Conservation (phyloP, 2,797 vertebrate genomes). For the Chiroxiphia lanceolata region DNA sequence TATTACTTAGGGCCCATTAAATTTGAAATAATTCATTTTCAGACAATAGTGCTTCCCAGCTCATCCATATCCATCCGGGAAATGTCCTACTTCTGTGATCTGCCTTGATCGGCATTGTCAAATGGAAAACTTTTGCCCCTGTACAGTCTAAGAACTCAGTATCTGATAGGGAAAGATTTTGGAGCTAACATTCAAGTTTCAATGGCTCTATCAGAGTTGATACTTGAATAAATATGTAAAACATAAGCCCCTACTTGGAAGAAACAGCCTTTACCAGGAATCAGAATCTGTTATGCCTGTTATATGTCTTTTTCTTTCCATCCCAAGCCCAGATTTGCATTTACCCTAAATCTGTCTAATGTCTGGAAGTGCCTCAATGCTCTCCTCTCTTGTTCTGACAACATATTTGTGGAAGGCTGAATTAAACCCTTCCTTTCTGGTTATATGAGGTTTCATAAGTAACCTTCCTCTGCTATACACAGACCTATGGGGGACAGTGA, state of each 20-base stretch:
- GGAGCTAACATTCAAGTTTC: background rate
- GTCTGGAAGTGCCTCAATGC: background rate
- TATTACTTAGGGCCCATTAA: background rate
- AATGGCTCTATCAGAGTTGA: background rate
- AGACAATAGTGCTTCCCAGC: background rate
- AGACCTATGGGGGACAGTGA: background rate
- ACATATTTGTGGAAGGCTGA: background rate
- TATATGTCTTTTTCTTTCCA: background rate
- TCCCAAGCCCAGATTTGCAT: background rate
- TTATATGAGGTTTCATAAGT: background rate
- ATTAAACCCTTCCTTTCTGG: background rate
- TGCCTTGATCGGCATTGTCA: accelerated
- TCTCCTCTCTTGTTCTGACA: background rate
- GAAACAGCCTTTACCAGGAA: background rate
- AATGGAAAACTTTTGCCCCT: background rate
- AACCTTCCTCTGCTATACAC: background rate
- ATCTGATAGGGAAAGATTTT: background rate
- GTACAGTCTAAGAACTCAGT: background rate
- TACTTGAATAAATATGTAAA: background rate
- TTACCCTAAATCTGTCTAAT: background rate
- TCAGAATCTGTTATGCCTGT: background rate
- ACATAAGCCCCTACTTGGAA: background rate
- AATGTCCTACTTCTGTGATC: background rate
- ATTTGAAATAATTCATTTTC: background rate
- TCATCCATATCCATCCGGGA: background rate